phyloP scores from a whole-genome alignment of 1,140 invertebrate species.

The Drosophila hydei region DNA sequence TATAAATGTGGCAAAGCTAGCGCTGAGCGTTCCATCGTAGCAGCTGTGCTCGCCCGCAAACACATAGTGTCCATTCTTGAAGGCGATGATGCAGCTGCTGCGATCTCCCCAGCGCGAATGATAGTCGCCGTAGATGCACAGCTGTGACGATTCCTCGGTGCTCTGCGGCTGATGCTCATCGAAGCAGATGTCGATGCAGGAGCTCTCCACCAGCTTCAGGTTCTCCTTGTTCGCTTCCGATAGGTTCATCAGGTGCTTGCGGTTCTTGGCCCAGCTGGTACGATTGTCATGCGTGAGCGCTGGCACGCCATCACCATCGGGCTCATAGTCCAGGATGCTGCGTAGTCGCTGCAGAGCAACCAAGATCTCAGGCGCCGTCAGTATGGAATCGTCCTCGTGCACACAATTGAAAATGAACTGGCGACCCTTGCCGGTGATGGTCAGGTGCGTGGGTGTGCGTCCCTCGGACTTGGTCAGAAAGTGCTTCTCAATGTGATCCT shows the following conservation, averaged over 20 bases:
- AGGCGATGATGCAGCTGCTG: conserved; percentile 84
- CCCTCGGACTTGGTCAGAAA: conserved; percentile 75
- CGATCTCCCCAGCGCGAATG: conserved; percentile 86
- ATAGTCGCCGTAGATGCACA: conserved; percentile 84
- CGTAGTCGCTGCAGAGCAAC: conserved; percentile 87
- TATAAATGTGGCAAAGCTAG: conserved; percentile 78
- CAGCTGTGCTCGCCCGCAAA: conserved; percentile 85
- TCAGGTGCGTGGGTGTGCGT: conserved; percentile 68
- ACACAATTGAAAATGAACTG: conserved; percentile 82
- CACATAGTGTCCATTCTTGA: conserved; percentile 85
- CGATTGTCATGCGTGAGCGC: conserved; percentile 88
- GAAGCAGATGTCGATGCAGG: conserved; percentile 86
- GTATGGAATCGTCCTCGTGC: conserved; percentile 75
- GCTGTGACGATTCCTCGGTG: conserved; percentile 79
- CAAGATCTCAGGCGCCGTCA: conserved; percentile 77
- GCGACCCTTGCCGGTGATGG: conserved; percentile 86
- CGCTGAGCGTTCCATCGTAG: conserved; percentile 86
- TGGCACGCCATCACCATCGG: conserved; percentile 85
- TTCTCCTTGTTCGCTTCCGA: conserved; percentile 86
- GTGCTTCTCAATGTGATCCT: conserved; percentile 84
- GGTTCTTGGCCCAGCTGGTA: conserved; percentile 86
- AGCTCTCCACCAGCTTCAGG: conserved; percentile 87
- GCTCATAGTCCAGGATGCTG: conserved; percentile 67
- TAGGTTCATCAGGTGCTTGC: conserved; percentile 85
- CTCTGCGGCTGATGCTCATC: conserved; percentile 85